phyloP scores from a whole-genome alignment of 2,888 invertebrate genomes.

The Cynaeus angustus region DNA sequence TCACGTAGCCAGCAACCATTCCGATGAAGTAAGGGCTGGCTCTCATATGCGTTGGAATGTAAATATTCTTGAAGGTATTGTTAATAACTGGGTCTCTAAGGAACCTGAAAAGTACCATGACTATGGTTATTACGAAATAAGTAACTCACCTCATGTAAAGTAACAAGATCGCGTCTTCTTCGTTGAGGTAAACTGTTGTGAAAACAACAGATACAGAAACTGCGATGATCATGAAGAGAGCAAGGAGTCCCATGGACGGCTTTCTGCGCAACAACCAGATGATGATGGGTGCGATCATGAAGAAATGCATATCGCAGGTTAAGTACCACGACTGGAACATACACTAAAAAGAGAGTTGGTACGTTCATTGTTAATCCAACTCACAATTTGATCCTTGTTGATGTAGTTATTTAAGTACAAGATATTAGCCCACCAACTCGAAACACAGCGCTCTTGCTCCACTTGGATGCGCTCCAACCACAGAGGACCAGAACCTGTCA shows the following conservation, averaged over 20 bases:
- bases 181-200: constrained; percentile 59
- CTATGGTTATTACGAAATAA: background rate
- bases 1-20: constrained; percentile 63
- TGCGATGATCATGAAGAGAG: constrained; percentile 54
- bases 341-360: constrained; percentile 67
- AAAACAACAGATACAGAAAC: constrained; percentile 61
- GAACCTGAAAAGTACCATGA: constrained; percentile 54
- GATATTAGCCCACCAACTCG: constrained; percentile 83
- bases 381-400: constrained; percentile 76
- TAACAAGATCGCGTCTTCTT: constrained; percentile 63
- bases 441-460: constrained; percentile 74
- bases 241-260: constrained; percentile 57
- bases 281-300: constrained; percentile 60
- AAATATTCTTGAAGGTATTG: constrained; percentile 61
- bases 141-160: constrained; percentile 64
- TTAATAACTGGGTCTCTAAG: constrained; percentile 62
- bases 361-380: background rate
- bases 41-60: constrained; percentile 66
- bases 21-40: constrained; percentile 66
- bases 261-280: constrained; percentile 62
- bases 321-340: constrained; percentile 76
- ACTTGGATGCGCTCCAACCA: constrained; percentile 77
- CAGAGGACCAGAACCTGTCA: constrained; percentile 81
- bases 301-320: constrained; percentile 63
- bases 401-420: constrained; percentile 83